phyloP scores from a whole-genome alignment of 1,140 invertebrate species.

The Drosophila sp. region DNA sequence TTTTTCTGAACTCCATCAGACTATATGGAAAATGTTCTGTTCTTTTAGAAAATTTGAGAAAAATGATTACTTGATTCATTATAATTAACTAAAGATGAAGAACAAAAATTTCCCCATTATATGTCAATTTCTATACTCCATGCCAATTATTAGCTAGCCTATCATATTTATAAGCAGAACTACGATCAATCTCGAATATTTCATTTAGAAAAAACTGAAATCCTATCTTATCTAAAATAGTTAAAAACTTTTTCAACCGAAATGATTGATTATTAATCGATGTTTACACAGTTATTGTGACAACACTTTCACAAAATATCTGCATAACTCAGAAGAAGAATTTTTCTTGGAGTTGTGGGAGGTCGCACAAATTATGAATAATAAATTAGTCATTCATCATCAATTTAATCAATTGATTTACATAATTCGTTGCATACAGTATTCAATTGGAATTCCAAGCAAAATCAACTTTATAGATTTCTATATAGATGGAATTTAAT shows the following conservation, averaged over 20 bases:
- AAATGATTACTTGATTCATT: too few species aligned
- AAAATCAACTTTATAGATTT: conserved; percentile 38
- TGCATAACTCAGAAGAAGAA: conserved; percentile 8
- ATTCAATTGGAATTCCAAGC: conserved; percentile 8
- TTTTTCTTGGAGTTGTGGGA: conserved; percentile 22
- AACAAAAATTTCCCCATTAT: too few species aligned
- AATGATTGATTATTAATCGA: conserved; percentile 16
- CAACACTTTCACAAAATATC: conserved; percentile 36
- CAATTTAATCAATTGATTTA: conserved; percentile 44
- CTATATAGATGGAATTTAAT: conserved; percentile 52
- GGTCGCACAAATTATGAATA: conserved; percentile 6
- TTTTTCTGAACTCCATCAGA: too few species aligned
- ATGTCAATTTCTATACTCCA: too few species aligned
- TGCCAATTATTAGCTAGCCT: too few species aligned
- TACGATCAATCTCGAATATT: too few species aligned
- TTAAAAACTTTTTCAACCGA: not conserved
- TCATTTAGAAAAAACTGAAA: too few species aligned
- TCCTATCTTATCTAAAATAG: not conserved
- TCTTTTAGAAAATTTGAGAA: too few species aligned
- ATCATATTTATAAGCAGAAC: too few species aligned
- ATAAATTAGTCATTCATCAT: conserved; percentile 40
- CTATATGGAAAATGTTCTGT: too few species aligned
- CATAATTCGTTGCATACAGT: conserved; percentile 18
- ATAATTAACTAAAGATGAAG: too few species aligned
- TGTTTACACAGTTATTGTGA: conserved; percentile 2